Percentiles rank a stretch among this genome's conserved stretches.
Conservation (phyloP, 2,797 vertebrate genomes). For the Lateolabrax maculatus region DNA sequence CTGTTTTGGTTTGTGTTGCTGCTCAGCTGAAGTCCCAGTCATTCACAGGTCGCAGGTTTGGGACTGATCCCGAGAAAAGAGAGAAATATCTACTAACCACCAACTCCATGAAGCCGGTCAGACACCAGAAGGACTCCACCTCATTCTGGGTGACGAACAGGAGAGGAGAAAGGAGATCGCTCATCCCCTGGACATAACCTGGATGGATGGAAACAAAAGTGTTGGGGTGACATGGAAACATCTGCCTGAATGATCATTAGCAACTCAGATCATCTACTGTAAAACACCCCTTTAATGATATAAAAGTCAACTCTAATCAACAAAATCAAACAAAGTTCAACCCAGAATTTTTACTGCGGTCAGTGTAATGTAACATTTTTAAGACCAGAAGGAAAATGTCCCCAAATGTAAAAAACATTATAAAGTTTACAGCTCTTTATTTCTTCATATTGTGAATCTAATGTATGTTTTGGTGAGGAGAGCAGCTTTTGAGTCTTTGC, state of each 20-base stretch:
- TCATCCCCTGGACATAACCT: constrained; percentile 97
- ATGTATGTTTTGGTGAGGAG: too few species aligned
- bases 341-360: neutral
- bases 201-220: neutral
- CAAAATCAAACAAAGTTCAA: neutral
- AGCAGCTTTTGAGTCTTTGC: neutral
- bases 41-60: neutral
- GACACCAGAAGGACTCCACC: constrained; percentile 96
- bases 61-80: neutral
- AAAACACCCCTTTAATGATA: neutral
- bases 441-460: neutral
- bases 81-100: constrained; percentile 83
- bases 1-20: neutral
- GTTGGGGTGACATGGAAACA: neutral
- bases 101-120: constrained; percentile 93
- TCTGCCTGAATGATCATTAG: neutral
- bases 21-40: neutral
- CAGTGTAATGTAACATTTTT: neutral
- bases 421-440: neutral
- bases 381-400: neutral
- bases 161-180: constrained; percentile 92
- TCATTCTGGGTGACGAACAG: constrained; percentile 93
- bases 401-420: too few species aligned
- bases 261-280: neutral
- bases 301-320: neutral